A percentile compares a stretch with the other conserved stretches of the same genome.
These are phyloP conservation scores for Melanostigma gelatinosum DNA, from an alignment of 2,113 vertebrate species.

Conservation along the genomic window DNA sequence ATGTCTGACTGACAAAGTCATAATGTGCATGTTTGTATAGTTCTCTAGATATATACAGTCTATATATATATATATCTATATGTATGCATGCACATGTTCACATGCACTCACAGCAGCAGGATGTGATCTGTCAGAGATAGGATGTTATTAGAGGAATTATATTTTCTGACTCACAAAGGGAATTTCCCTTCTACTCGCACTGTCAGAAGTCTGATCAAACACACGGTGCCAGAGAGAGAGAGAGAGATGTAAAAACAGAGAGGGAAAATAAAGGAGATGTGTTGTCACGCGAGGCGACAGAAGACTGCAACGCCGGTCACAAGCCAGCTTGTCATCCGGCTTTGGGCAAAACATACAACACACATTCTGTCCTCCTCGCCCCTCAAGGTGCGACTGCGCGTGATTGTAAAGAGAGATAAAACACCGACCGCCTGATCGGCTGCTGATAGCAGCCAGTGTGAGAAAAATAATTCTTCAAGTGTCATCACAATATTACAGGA, in stretches of 20 bases:
- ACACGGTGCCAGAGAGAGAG: neutral
- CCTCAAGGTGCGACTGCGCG: conserved; percentile 12
- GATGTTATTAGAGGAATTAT: conserved; percentile 42
- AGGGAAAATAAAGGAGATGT: neutral
- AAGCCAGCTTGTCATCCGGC: conserved; percentile 9
- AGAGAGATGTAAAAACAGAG: neutral
- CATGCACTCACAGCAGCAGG: conserved; percentile 8
- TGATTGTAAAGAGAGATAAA: conserved; percentile 13
- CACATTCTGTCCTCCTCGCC: neutral
- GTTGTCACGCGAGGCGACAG: neutral
- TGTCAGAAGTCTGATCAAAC: conserved; percentile 40
- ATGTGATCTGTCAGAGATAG: conserved; percentile 42
- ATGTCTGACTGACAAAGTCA: no score
- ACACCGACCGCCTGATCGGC: neutral
- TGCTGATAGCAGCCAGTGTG: neutral
- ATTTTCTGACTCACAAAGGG: conserved; percentile 52
- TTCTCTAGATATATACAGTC: neutral
- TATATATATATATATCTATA: neutral
- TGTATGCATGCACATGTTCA: no score
- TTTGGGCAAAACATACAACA: neutral
- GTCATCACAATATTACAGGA: neutral
- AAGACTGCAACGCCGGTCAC: conserved; percentile 8
- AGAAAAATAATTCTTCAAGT: neutral
- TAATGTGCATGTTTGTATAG: neutral
- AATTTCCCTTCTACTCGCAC: conserved; percentile 30